Base-by-base conservation (phyloP, 2,888 invertebrate genomes). In the Tolmerus cingulatus region DNA sequence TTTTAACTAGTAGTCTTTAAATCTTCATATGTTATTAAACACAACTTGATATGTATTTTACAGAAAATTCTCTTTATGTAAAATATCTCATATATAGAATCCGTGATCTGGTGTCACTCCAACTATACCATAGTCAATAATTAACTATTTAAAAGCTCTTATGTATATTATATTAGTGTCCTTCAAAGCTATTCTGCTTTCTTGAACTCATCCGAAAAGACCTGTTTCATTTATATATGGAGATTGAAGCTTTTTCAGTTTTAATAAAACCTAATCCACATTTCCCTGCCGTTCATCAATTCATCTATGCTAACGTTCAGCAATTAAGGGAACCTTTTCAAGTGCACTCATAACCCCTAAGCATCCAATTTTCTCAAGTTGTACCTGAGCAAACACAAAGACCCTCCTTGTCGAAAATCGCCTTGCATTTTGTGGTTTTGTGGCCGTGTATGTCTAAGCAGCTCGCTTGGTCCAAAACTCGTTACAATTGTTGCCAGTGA, bases 321-420 rank as follows among this genome's bases (percentile, higher is more conserved):
- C 86, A 88, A 88, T 88, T 87, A 87, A 86, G 87, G 51, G 84
- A 86, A 87, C 86, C 86, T 86, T 86, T 85, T 88, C 88, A 87
- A 88, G 88, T 86, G 87, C 87, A 86, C 88, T 88, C 87, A 84
- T 30, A 77, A 14, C 76, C 86, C 88, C 46, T 19, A 76, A 74
- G 55, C 78, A 87, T 85, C 77, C 34, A 46, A 88, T 74, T 86
- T 79, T 79, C 43, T 66, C 79, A 86, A 30, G 46, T 40, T 74
- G 43, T 16, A 14, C 74, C 85, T 43, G 46, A 85, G 27, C 43
- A 74, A 74, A 85, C 30, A 74, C 14, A 85, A 85, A 74, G 46
- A 74, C 85, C 43, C 46, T 40, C 34, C 23, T 37, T 37, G 40
- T 37, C 30, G 30, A 82, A 82, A 66, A 82, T 19, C 57, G 57